Conservation (phyloP, 2,888 invertebrate genomes). For the Arge pagana region DNA sequence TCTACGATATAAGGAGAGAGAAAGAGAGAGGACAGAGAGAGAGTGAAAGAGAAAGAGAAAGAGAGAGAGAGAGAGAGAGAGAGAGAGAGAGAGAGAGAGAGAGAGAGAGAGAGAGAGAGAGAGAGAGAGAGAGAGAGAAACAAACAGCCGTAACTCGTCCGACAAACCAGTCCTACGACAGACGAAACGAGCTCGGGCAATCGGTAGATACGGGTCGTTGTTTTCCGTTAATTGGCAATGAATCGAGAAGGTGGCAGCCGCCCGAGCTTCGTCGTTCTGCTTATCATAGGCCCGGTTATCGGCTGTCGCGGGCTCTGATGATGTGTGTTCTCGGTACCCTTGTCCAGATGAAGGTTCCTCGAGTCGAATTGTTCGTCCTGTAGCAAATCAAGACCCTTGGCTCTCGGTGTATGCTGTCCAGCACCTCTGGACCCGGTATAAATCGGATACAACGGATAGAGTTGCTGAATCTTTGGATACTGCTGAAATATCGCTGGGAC, state of each 20-base stretch:
- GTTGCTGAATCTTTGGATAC: slow-evolving; percentile 76
- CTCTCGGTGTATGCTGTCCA: slow-evolving; percentile 46
- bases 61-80: too few relatives aligned
- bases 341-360: slow-evolving; percentile 46
- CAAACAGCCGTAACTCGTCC: too few relatives aligned
- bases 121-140: background rate
- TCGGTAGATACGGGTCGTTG: too few relatives aligned
- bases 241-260: too few relatives aligned
- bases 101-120: background rate
- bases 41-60: too few relatives aligned
- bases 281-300: background rate
- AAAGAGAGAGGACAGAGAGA: too few relatives aligned
- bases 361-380: slow-evolving; percentile 53
- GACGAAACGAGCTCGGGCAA: background rate
- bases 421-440: slow-evolving; percentile 49
- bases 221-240: too few relatives aligned
- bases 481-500: slow-evolving; percentile 75
- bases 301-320: slow-evolving; percentile 19
- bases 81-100: too few relatives aligned
- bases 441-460: slow-evolving; percentile 65
- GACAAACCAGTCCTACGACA: too few relatives aligned
- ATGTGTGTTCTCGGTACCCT: slow-evolving; percentile 39
- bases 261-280: background rate
- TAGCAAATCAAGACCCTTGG: slow-evolving; percentile 50
- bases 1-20: background rate